Evolutionary conservation across 2,113 vertebrate species (phyloP).

Genomic region (Albula goreensis): DNA sequence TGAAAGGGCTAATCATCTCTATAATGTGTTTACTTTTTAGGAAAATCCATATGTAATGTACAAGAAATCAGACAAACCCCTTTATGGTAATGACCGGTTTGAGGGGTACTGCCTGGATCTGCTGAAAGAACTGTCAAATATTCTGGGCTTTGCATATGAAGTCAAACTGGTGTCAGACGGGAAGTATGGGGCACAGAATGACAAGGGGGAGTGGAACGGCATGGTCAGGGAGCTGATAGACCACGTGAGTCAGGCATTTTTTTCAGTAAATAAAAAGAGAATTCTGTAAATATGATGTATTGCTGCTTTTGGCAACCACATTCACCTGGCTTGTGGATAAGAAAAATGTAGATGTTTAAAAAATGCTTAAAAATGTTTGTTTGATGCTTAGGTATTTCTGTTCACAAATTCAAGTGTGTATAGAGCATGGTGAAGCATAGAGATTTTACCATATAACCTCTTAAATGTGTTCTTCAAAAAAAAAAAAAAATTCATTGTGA

Average conservation of each 20-base stretch:
- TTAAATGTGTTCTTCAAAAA: no score
- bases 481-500: no score
- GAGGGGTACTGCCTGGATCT: constrained; percentile 97
- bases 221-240: constrained; percentile 98
- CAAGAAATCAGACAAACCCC: constrained; percentile 94
- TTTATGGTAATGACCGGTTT: constrained; percentile 95
- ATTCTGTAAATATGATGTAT: no score
- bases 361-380: no score
- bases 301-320: no score
- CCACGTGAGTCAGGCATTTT: constrained; percentile 76
- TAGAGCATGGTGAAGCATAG: no score
- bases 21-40: constrained; percentile 57
- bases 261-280: not conserved
- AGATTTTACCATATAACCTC: no score
- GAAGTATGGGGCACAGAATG: constrained; percentile 96
- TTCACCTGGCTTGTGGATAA: no score
- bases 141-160: constrained; percentile 94
- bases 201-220: constrained; percentile 98
- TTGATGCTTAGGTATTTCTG: no score
- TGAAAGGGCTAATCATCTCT: not conserved
- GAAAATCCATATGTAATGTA: constrained; percentile 98
- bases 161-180: constrained; percentile 95
- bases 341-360: no score
- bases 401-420: no score
- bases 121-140: constrained; percentile 93